Percentiles rank a stretch among this genome's conserved stretches.
These are phyloP conservation scores for Leptinotarsa lineolata DNA, from an alignment of 1,140 invertebrate genomes.

Conservation along the genomic window DNA sequence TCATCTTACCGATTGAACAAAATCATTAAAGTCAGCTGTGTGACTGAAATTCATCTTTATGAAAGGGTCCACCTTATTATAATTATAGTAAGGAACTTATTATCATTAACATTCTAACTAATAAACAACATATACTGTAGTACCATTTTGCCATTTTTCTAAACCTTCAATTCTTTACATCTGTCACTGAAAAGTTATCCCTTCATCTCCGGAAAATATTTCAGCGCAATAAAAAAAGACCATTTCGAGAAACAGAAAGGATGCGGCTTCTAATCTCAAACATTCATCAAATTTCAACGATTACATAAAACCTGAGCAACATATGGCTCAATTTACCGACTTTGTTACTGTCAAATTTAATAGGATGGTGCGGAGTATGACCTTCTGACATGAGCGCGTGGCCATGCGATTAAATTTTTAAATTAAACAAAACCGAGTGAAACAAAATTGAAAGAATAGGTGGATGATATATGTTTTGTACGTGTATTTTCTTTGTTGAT, in stretches of 20 bases:
- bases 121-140: too few relatives aligned
- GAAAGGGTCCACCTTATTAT: too few relatives aligned
- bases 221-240: slow-evolving; percentile 27
- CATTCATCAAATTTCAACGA: slow-evolving; percentile 38
- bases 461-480: neutral
- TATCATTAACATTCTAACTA: too few relatives aligned
- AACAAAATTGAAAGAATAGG: neutral
- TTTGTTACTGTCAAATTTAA: slow-evolving; percentile 32
- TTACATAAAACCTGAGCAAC: slow-evolving; percentile 41
- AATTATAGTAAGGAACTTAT: too few relatives aligned
- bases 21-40: too few relatives aligned
- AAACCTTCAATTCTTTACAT: too few relatives aligned
- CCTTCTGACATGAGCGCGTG: slow-evolving; percentile 38
- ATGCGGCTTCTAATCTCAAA: slow-evolving; percentile 42
- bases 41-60: too few relatives aligned
- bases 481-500: too few relatives aligned
- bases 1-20: too few relatives aligned
- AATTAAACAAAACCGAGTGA: slow-evolving; percentile 31
- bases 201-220: slow-evolving; percentile 20
- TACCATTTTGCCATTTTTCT: too few relatives aligned
- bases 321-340: slow-evolving; percentile 36
- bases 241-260: slow-evolving; percentile 30
- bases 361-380: slow-evolving; percentile 26
- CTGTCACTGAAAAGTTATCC: slow-evolving; percentile 11
- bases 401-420: slow-evolving; percentile 41